Base-by-base conservation (phyloP, 2,797 vertebrate species). In the Huso huso region DNA sequence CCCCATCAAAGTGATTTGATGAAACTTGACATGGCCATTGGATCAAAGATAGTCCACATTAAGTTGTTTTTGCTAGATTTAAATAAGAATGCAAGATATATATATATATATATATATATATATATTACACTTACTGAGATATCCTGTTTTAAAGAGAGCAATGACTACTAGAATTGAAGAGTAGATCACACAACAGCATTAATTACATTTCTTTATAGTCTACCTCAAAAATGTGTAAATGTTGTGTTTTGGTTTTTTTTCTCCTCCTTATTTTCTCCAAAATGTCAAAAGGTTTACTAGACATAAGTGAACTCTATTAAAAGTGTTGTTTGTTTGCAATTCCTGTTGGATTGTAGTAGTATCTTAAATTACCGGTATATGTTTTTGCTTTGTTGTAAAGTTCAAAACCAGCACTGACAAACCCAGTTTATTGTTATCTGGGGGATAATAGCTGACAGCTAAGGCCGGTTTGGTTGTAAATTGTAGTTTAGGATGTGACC, bases 381-480 rank as follows among this genome's bases (percentile, higher is more conserved):
- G 77, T 78, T 81, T 63, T 65, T 68, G 75, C 78, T 81, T 72
- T 81, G 79, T 78, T 75, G 79, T 85, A 81, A 78, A 58, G 78
- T 83, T 81, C 73, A 84, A 84, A 84, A 83, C 74, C 73, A 76
- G 65, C 63, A 15, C 75, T 76, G 79, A 79, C 77, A 75, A 49
- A 7, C 53, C 11, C 67, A 75, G 73, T 86, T 87, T 86, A 85
- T 82, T 83, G 79, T 76, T 81, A 73, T 81, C 82, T 75, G 70
- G 81, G 77, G 78, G 78, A 72, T 76, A 62, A 75, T 77, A 75
- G 81, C 77, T 79, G 79, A 77, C 73, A 81, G 72, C 69, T 23
- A 62, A 78, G 77, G 72, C 67, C 80, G 75, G 76, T 83, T 85
- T 37, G 79, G 68, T 66, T 72, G 65, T 66, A 18, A 68, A 13